phyloP scores from a whole-genome alignment of 2,888 invertebrate genomes.

The Lycocerus yunnanus region DNA sequence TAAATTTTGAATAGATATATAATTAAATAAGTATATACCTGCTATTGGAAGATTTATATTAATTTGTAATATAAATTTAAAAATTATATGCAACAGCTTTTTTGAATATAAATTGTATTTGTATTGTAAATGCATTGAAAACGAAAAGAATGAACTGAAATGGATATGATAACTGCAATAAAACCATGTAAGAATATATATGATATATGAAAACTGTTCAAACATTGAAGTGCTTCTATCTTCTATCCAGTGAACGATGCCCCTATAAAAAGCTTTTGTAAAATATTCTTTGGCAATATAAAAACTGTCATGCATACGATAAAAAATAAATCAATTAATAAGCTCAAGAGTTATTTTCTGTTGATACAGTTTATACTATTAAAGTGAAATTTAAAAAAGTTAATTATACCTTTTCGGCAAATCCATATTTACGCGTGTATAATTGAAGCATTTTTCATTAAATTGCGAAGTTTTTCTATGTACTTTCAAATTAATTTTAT shows the following conservation, averaged over 20 bases:
- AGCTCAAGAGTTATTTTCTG: neutral
- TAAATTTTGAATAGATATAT: no score
- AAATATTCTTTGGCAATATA: slow-evolving; percentile 5
- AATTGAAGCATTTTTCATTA: neutral
- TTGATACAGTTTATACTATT: neutral
- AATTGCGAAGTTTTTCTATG: neutral
- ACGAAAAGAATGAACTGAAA: slow-evolving; percentile 10
- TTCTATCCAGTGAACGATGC: slow-evolving; percentile 9
- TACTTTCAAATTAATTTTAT: neutral
- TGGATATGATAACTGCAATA: slow-evolving; percentile 13
- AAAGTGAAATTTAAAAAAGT: neutral
- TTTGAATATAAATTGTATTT: neutral
- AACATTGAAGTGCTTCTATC: slow-evolving; percentile 17
- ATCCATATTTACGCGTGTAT: neutral
- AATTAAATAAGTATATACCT: no score
- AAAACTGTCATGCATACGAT: neutral
- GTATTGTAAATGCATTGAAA: slow-evolving; percentile 6
- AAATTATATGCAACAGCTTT: neutral
- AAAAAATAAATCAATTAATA: neutral
- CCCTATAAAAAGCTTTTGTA: slow-evolving; percentile 6
- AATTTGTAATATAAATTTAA: neutral
- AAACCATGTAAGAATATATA: slow-evolving; percentile 14
- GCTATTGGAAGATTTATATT: no score
- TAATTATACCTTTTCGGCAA: neutral
- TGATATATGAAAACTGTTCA: slow-evolving; percentile 19